These are phyloP conservation scores for Ibycter americanus DNA, from an alignment of 2,797 vertebrate genomes.

Conservation along the genomic window DNA sequence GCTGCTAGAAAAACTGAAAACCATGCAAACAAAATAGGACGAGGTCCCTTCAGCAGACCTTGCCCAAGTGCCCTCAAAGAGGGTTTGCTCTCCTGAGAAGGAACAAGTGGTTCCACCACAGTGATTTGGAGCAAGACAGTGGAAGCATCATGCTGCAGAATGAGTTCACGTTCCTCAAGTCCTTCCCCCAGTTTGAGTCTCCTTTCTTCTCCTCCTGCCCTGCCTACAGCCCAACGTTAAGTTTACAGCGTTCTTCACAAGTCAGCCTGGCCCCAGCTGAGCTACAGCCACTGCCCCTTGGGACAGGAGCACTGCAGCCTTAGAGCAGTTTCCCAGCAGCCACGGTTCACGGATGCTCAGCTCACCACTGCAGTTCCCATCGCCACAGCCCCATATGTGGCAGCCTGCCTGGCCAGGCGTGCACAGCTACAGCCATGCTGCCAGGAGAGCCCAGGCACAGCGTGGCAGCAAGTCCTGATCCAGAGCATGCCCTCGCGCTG, in stretches of 20 bases:
- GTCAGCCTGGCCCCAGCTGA: neutral
- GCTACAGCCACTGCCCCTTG: neutral
- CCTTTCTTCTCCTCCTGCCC: neutral
- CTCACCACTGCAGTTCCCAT: neutral
- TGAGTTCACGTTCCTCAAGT: neutral
- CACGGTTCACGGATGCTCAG: too few species aligned
- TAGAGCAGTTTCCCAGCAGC: neutral
- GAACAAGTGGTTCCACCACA: neutral
- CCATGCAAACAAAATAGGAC: neutral
- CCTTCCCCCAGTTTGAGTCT: rapidly evolving
- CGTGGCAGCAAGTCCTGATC: neutral
- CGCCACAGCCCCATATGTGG: too few species aligned
- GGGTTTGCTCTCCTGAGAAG: neutral
- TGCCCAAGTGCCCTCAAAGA: neutral
- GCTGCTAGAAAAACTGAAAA: neutral
- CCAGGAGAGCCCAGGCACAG: neutral
- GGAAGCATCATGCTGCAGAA: neutral
- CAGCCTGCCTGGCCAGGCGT: too few species aligned
- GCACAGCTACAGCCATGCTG: rapidly evolving
- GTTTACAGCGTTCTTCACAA: rapidly evolving
- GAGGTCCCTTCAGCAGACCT: neutral
- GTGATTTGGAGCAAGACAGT: neutral
- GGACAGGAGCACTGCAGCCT: neutral
- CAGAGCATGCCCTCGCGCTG: rapidly evolving
- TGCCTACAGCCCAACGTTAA: neutral